Percentiles rank a stretch among this genome's conserved stretches.
Conservation (phyloP, 2,888 invertebrate genomes). For the Andrena fulva region DNA sequence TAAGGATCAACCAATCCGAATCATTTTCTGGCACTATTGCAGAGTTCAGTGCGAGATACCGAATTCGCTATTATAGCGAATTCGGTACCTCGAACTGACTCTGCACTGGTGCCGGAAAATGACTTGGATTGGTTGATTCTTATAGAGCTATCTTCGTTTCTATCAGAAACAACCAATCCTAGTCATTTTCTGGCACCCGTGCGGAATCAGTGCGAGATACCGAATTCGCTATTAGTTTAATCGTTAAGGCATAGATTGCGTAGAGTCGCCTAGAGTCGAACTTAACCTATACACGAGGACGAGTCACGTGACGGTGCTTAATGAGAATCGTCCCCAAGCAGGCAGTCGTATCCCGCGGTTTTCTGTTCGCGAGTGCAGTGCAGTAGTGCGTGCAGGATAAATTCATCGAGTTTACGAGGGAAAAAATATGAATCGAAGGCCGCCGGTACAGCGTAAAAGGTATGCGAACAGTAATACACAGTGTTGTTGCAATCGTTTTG, state of each 20-base stretch:
- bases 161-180: no score
- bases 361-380: neutral
- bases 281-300: neutral
- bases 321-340: neutral
- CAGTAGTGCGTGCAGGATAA: neutral
- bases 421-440: slow-evolving; percentile 29
- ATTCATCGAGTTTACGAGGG: neutral
- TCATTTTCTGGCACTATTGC: neutral
- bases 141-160: no score
- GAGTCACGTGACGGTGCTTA: slow-evolving; percentile 1
- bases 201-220: no score
- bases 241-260: neutral
- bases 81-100: no score
- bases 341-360: neutral
- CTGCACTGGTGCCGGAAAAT: no score
- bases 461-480: slow-evolving; percentile 18
- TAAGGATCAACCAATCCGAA: no score
- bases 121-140: no score
- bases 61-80: no score
- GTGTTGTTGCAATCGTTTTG: slow-evolving; percentile 27
- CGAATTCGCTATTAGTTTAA: no score
- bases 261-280: neutral
- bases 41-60: no score
- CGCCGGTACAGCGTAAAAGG: slow-evolving; percentile 29
- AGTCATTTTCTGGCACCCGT: neutral